Conservation (phyloP, 2,888 invertebrate species). For the Sinelater perroti region DNA sequence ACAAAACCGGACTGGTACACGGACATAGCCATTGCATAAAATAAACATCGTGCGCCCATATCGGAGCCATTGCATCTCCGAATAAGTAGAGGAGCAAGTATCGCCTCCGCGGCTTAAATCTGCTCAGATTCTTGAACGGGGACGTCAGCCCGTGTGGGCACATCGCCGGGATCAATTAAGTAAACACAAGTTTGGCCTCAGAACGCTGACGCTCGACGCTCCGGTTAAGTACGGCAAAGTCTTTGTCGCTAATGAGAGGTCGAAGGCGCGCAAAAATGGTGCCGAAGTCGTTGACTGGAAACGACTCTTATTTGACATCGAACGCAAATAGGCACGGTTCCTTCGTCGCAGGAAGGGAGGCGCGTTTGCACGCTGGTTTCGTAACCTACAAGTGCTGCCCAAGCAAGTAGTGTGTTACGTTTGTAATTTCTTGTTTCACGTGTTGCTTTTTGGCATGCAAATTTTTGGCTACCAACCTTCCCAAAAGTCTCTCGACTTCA, state of each 20-base stretch:
- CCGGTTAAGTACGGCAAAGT: too few relatives aligned
- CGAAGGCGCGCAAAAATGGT: too few relatives aligned
- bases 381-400: conserved; percentile 9
- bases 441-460: too few relatives aligned
- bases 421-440: too few relatives aligned
- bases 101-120: conserved; percentile 4
- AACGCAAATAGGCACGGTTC: conserved; percentile 17
- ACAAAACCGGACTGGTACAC: not conserved
- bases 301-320: too few relatives aligned
- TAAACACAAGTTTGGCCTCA: conserved; percentile 6
- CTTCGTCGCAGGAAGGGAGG: conserved; percentile 19
- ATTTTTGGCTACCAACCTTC: too few relatives aligned
- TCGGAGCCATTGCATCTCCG: conserved; percentile 1
- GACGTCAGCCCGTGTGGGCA: conserved; percentile 8
- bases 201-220: too few relatives aligned
- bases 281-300: too few relatives aligned
- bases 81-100: conserved; percentile 10
- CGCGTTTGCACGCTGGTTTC: conserved; percentile 10
- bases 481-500: too few relatives aligned
- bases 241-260: too few relatives aligned
- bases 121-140: conserved; percentile 11
- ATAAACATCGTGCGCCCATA: not conserved
- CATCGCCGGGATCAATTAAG: not conserved
- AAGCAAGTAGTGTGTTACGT: conserved; percentile 16
- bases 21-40: not conserved